These are phyloP conservation scores for Scaptomyza flava DNA, from an alignment of 2,888 invertebrate species.

Conservation along the genomic window DNA sequence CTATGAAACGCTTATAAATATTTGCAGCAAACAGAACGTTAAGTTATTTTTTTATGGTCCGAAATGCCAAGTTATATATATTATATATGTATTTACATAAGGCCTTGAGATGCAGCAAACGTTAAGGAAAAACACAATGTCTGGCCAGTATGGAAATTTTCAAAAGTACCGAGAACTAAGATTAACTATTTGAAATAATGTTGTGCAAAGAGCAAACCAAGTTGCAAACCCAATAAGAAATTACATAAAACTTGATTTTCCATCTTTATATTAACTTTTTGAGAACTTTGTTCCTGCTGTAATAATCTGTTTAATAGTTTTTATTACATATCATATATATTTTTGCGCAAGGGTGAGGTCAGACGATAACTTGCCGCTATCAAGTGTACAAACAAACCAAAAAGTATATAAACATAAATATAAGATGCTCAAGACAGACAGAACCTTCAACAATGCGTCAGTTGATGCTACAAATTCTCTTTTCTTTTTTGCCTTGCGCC, in stretches of 20 bases:
- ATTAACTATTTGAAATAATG: neutral
- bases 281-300: too few species aligned
- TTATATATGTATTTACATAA: slow-evolving; percentile 32
- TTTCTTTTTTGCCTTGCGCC: neutral
- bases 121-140: slow-evolving; percentile 8
- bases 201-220: neutral
- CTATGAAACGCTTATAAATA: slow-evolving; percentile 19
- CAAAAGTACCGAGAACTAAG: neutral
- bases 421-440: neutral
- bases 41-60: slow-evolving; percentile 3
- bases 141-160: slow-evolving; percentile 14
- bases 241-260: too few species aligned
- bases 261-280: too few species aligned
- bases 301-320: neutral
- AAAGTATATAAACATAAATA: neutral
- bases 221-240: too few species aligned
- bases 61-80: slow-evolving; percentile 17
- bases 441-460: slow-evolving; percentile 37
- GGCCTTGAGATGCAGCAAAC: slow-evolving; percentile 4
- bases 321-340: slow-evolving; percentile 9
- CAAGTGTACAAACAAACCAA: slow-evolving; percentile 38
- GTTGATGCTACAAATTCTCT: slow-evolving; percentile 25
- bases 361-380: slow-evolving; percentile 47
- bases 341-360: slow-evolving; percentile 50
- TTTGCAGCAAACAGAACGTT: slow-evolving; percentile 32